phyloP scores from a whole-genome alignment of 2,888 invertebrate species.

The Dorcus hopei region DNA sequence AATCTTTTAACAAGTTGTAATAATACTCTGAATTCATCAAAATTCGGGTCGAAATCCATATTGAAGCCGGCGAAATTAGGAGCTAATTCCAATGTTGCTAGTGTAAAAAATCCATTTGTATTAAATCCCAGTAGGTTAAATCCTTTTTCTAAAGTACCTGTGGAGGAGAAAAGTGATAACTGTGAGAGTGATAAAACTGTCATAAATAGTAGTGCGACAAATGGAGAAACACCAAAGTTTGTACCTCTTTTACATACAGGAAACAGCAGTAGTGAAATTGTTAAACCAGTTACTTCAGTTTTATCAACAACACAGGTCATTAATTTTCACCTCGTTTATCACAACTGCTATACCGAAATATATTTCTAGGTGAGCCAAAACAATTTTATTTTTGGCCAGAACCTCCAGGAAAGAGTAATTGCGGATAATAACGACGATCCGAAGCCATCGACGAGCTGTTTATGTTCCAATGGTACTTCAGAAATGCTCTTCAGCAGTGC shows the following conservation, averaged over 20 bases:
- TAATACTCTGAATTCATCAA: slow-evolving; percentile 3
- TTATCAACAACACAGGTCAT: slow-evolving; percentile 14
- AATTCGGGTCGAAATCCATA: slow-evolving; percentile 16
- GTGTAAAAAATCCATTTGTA: slow-evolving; percentile 33
- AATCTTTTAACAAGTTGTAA: slow-evolving; percentile 4
- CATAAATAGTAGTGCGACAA: slow-evolving; percentile 25
- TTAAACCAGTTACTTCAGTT: slow-evolving; percentile 12
- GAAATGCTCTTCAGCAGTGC: slow-evolving; percentile 74
- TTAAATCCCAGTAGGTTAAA: slow-evolving; percentile 46
- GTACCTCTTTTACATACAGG: slow-evolving; percentile 41
- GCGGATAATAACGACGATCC: slow-evolving; percentile 55
- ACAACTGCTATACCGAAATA: neutral
- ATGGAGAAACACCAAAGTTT: slow-evolving; percentile 44
- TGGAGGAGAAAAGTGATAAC: slow-evolving; percentile 26
- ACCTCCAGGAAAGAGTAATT: slow-evolving; percentile 80
- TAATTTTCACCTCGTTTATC: neutral
- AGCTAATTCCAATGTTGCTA: slow-evolving; percentile 21
- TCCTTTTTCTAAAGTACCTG: slow-evolving; percentile 34
- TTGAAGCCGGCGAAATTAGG: slow-evolving; percentile 32
- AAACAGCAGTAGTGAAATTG: slow-evolving; percentile 22
- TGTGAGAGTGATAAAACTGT: slow-evolving; percentile 30
- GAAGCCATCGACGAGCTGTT: slow-evolving; percentile 39
- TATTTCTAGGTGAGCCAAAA: slow-evolving; percentile 35
- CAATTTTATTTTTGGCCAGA: slow-evolving; percentile 88
- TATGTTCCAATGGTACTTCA: slow-evolving; percentile 56